A percentile compares a stretch with the other conserved stretches of the same genome.
Conservation (phyloP, 2,888 invertebrate species). For the Eurytoma californica region DNA sequence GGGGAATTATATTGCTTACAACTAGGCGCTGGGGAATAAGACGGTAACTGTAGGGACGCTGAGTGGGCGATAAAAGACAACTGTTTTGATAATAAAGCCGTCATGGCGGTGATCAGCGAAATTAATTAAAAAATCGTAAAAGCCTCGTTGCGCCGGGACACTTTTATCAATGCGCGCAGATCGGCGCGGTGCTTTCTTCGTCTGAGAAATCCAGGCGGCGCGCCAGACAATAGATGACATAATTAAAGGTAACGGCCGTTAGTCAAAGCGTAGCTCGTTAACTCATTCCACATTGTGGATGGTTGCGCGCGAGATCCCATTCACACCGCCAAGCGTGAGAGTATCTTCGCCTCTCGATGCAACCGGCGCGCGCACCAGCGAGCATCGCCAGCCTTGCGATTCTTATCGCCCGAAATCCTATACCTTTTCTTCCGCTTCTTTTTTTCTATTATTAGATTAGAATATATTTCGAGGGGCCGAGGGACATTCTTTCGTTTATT, state of each 20-base stretch:
- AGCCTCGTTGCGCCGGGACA: neutral
- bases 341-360: constrained; percentile 38
- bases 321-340: constrained; percentile 51
- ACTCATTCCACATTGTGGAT: constrained; percentile 37
- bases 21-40: too few relatives aligned
- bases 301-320: constrained; percentile 37
- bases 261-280: constrained; percentile 51
- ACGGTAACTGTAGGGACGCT: too few relatives aligned
- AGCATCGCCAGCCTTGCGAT: constrained; percentile 29
- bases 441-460: neutral
- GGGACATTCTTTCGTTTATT: too few relatives aligned
- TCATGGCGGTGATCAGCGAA: too few relatives aligned
- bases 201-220: constrained; percentile 38
- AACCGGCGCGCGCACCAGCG: neutral
- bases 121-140: constrained; percentile 9
- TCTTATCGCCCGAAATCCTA: neutral
- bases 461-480: too few relatives aligned
- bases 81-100: too few relatives aligned
- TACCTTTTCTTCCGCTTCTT: neutral
- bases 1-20: constrained; percentile 2
- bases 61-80: too few relatives aligned
- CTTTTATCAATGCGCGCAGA: constrained; percentile 38
- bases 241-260: constrained; percentile 56
- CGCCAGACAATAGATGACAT: constrained; percentile 56
- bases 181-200: constrained; percentile 1